Percentiles rank a stretch among this genome's conserved stretches.
phyloP scores from a whole-genome alignment of 1,140 invertebrate genomes.

The Meloidogyne exigua region DNA sequence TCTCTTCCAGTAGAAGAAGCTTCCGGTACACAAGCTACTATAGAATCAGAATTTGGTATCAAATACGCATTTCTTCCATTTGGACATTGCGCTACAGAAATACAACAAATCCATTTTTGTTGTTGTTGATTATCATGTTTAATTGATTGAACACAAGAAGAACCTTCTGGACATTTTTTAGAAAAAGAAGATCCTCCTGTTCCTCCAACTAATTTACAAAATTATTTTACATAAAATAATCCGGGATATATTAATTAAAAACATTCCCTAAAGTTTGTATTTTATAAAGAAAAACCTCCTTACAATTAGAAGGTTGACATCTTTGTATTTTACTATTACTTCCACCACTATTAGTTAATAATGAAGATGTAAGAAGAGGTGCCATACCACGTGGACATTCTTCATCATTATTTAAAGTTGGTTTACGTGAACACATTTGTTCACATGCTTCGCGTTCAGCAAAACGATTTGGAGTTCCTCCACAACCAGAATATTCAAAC shows the following conservation, averaged over 20 bases:
- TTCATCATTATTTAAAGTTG: constrained; percentile 40
- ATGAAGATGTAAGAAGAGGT: too few relatives aligned
- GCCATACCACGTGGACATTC: constrained; percentile 61
- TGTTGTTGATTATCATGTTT: neutral
- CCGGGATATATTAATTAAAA: too few relatives aligned
- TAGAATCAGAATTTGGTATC: constrained; percentile 59
- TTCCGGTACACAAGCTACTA: constrained; percentile 59
- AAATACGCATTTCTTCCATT: constrained; percentile 52
- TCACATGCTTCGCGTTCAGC: constrained; percentile 49
- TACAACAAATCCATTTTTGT: constrained; percentile 53
- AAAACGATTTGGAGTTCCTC: constrained; percentile 56
- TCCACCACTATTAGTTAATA: constrained; percentile 34
- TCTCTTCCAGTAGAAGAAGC: neutral
- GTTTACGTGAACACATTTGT: constrained; percentile 40
- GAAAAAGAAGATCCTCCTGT: neutral
- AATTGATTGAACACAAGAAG: constrained; percentile 58
- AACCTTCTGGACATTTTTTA: constrained; percentile 39
- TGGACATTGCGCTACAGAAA: constrained; percentile 55
- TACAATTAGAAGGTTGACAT: constrained; percentile 2
- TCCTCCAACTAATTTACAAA: too few relatives aligned
- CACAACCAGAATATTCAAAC: constrained; percentile 65
- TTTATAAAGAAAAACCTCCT: neutral
- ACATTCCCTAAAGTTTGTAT: neutral
- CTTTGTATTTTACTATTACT: constrained; percentile 6
- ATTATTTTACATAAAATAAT: too few relatives aligned